Conservation (phyloP, 1,140 invertebrate species). For the Colletes gigas region DNA sequence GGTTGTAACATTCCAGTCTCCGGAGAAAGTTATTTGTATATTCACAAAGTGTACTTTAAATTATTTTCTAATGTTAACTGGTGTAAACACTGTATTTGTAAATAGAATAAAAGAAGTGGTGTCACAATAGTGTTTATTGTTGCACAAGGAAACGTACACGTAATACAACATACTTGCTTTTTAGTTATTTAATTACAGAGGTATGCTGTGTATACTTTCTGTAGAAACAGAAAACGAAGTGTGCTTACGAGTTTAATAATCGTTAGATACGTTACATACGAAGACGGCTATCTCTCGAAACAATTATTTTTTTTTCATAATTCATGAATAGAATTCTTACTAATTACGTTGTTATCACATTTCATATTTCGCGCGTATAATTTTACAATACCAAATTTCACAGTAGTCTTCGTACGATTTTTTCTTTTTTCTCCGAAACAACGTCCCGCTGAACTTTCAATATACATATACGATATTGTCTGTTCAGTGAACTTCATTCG, state of each 20-base stretch:
- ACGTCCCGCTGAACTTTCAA: constrained; percentile 8
- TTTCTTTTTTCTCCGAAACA: constrained; percentile 11
- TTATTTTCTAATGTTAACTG: constrained; percentile 28
- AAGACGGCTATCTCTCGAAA: constrained; percentile 29
- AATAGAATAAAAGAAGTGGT: constrained; percentile 33
- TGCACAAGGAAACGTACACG: constrained; percentile 71
- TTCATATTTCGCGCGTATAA: background rate
- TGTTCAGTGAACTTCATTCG: constrained; percentile 20
- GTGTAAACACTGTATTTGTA: constrained; percentile 45
- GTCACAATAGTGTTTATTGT: constrained; percentile 67
- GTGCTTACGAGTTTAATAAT: constrained; percentile 54
- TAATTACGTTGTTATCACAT: constrained; percentile 34
- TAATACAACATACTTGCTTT: constrained; percentile 68
- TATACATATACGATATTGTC: constrained; percentile 3
- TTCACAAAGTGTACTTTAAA: constrained; percentile 18
- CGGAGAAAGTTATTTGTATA: background rate
- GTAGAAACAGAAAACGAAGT: constrained; percentile 66
- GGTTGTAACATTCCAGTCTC: constrained; percentile 21
- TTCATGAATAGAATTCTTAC: background rate
- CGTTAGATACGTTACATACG: constrained; percentile 44
- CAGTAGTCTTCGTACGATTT: constrained; percentile 34
- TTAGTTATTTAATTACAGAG: constrained; percentile 67
- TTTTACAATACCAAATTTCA: constrained; percentile 10
- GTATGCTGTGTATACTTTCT: constrained; percentile 71
- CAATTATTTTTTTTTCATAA: background rate